Evolutionary conservation across 2,888 invertebrate species (phyloP), one percentile per base, ranked within the genome.

Genomic region (Mystacides longicornis): DNA sequence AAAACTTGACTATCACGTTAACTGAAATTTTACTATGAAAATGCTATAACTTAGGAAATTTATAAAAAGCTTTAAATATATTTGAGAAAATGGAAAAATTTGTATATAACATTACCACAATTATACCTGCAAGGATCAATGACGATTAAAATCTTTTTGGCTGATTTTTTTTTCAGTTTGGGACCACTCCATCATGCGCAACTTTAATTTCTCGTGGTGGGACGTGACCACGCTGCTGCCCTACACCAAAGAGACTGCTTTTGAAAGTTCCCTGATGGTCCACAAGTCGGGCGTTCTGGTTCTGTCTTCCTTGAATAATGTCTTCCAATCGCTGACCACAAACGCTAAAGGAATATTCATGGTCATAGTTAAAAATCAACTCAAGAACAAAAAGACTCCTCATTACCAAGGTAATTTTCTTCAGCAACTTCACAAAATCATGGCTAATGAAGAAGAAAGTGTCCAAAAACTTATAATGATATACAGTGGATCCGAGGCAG

Each of bases 161-260:
- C n/a, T n/a, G n/a, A n/a, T n/a, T n/a, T n/a, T n/a, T n/a, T 11
- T 57, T 77, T 56, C 69, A 92, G 92, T 95, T 64, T 95, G 95
- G 92, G 92, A 95, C 67, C 89, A 93, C 64, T 81, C 82, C 3
- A 91, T 89, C 66, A 72, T 89, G 22, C 87, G 89, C 64, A 84
- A 87, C 65, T 93, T 87, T 64, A 92, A 90, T 66, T 96, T 93
- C 72, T 82, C 88, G 2, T 95, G 93, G 92, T 89, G 88, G 81
- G 93, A 96, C 67, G 85, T 85, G 2, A 93, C 94, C 0, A 91
- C 93, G 0, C 89, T 89, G 70, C 68, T 83, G 58, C 85, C 90
- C 0, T 97, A 97, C 67, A 73, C 75, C 0, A 85, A 88, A 63
- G 96, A 96, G 72, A 91, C 89, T 0, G 86, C 87, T 0, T 91